Evolutionary conservation across 2,797 vertebrate species (phyloP), one percentile per base, ranked within the genome.

Genomic region (Menidia menidia): DNA sequence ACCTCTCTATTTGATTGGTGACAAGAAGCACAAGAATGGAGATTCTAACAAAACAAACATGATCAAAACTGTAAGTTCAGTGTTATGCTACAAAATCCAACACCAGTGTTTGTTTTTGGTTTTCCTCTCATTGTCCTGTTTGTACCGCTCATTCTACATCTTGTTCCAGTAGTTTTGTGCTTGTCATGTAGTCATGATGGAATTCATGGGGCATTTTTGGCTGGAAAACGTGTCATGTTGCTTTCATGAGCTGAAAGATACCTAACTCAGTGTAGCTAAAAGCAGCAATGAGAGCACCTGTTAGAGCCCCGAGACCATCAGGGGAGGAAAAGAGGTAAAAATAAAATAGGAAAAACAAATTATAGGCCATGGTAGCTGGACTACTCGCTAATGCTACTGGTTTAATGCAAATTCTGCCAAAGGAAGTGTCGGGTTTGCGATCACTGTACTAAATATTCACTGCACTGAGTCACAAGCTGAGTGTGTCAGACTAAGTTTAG

Each of bases 401-500:
- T 30, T 35, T 10, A 47, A 59, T 31, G 41, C 41, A 43, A 5
- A 13, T 19, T 43, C 9, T 30, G 14, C 30, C 31, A 25, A 1
- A 65, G 32, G 41, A 13, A 11, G 51, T 33, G 41, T 14, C 7
- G 10, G 18, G 30, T 55, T 64, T 18, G 19, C 45, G 51, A 13
- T 7, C 52, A 47, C 13, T 19, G 2, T 45, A 55, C 19, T 8
- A 55, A 54, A 65, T 45, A 33, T 47, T 9, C 33, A 33, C 18
- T 19, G n/a, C 25, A 47, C 55, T 55, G 19, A 15, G 31, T 15
- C 47, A 2, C 13, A 55, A 44, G 50, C 25, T 14, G 25, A 52
- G 13, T 44, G 19, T 44, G 57, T 31, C 57, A 59, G 25, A 59
- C 57, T 59, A 44, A 59, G 57, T 45, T 56, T 47, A 65, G n/a